Evolutionary conservation across 2,113 vertebrate genomes (phyloP).

Genomic region (Chionodraco myersi): DNA sequence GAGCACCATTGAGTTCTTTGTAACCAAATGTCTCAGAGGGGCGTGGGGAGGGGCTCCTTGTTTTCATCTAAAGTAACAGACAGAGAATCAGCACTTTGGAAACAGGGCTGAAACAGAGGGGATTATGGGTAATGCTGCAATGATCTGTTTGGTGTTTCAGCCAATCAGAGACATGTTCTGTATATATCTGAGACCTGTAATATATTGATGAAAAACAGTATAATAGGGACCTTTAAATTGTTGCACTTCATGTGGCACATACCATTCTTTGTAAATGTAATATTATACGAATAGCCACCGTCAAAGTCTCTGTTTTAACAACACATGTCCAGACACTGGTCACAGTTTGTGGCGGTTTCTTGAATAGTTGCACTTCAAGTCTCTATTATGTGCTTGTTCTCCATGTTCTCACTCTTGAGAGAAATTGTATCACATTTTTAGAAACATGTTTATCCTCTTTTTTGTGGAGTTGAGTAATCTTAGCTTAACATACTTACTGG

Average conservation of each 20-base stretch:
- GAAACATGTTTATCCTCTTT: not conserved
- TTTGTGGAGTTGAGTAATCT: not conserved
- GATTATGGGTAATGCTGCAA: too few relatives aligned
- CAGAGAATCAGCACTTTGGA: too few relatives aligned
- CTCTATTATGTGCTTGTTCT: not conserved
- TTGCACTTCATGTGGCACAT: not conserved
- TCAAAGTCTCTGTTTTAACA: not conserved
- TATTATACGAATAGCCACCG: not conserved
- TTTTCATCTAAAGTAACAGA: too few relatives aligned
- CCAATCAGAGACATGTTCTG: too few relatives aligned
- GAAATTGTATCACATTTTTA: not conserved
- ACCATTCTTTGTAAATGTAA: not conserved
- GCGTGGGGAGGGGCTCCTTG: too few relatives aligned
- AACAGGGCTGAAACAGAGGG: too few relatives aligned
- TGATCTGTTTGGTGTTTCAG: too few relatives aligned
- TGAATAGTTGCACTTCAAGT: not conserved
- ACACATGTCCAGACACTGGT: slow-evolving; percentile 3
- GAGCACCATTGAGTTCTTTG: too few relatives aligned
- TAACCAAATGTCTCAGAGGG: too few relatives aligned
- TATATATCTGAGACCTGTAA: too few relatives aligned
- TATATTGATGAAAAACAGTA: too few relatives aligned
- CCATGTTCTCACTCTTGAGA: slow-evolving; percentile 3
- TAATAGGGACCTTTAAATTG: too few relatives aligned
- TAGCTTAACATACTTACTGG: not conserved
- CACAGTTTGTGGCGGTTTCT: not conserved